phyloP scores from a whole-genome alignment of 2,888 invertebrate species.

The Exocentrus adspersus region DNA sequence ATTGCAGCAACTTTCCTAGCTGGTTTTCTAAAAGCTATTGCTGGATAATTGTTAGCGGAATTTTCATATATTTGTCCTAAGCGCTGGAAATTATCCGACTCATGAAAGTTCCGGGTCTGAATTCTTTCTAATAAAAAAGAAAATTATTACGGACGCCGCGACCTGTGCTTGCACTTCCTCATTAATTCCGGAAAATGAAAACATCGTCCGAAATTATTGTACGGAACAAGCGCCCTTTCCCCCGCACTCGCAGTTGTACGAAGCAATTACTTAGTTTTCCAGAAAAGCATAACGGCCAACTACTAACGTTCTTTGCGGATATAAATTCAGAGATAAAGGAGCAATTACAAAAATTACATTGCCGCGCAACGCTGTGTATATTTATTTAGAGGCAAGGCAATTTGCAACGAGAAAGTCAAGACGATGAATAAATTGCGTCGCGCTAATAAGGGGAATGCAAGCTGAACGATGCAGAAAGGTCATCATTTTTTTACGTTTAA shows the following conservation, averaged over 20 bases:
- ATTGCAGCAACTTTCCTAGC: not conserved
- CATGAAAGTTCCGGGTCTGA: no score
- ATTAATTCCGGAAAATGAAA: constrained; percentile 33
- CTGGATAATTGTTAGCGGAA: not conserved
- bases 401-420: constrained; percentile 1
- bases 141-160: constrained; percentile 3
- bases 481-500: no score
- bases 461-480: no score
- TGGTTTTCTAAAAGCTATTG: no score
- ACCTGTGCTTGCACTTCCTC: constrained; percentile 8
- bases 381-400: not conserved
- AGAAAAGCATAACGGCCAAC: constrained; percentile 30
- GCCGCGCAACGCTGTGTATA: not conserved
- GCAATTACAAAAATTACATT: constrained; percentile 27
- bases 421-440: not conserved
- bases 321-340: constrained; percentile 34
- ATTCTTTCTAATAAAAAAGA: not conserved
- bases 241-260: constrained; percentile 14
- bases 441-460: not conserved
- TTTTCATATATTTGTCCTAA: not conserved
- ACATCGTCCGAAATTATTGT: constrained; percentile 35
- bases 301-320: constrained; percentile 28
- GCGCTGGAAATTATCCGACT: no score
- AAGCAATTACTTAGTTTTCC: constrained; percentile 35
- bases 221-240: constrained; percentile 4